Percentiles rank a stretch among this genome's conserved stretches.
These are phyloP conservation scores for Penaeus chinensis DNA, from an alignment of 1,140 invertebrate species.

Conservation along the genomic window DNA sequence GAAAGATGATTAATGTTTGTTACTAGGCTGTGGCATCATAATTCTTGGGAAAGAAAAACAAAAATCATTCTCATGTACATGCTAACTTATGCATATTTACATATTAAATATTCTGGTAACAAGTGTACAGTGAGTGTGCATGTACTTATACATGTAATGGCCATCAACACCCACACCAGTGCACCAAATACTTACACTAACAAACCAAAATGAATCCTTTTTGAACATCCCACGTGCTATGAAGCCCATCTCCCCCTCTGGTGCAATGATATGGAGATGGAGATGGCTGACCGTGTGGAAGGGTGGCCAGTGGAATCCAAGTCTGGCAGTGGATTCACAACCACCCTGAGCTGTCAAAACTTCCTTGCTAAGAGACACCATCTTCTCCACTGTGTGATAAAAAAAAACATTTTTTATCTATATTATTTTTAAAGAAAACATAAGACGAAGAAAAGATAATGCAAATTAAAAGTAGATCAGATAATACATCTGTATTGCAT, in stretches of 20 bases:
- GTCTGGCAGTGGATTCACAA: constrained; percentile 67
- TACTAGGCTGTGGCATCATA: too few species aligned
- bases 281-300: constrained; percentile 86
- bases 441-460: neutral
- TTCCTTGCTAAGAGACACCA: constrained; percentile 70
- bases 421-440: too few species aligned
- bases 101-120: too few species aligned
- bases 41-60: too few species aligned
- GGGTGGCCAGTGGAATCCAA: constrained; percentile 93
- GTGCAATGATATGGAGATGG: constrained; percentile 88
- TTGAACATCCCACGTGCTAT: constrained; percentile 78
- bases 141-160: too few species aligned
- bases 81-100: too few species aligned
- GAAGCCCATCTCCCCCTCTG: constrained; percentile 80
- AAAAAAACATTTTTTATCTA: too few species aligned
- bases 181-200: constrained; percentile 75
- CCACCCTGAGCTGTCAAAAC: constrained; percentile 62
- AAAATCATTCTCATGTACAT: too few species aligned
- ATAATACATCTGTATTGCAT: constrained; percentile 54
- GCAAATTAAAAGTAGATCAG: constrained; percentile 55
- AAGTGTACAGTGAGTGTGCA: too few species aligned
- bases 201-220: constrained; percentile 85
- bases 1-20: too few species aligned
- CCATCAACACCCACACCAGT: neutral
- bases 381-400: constrained; percentile 43